Base-by-base conservation (phyloP, 2,113 vertebrate genomes). In the Megaleporinus macrocephalus region DNA sequence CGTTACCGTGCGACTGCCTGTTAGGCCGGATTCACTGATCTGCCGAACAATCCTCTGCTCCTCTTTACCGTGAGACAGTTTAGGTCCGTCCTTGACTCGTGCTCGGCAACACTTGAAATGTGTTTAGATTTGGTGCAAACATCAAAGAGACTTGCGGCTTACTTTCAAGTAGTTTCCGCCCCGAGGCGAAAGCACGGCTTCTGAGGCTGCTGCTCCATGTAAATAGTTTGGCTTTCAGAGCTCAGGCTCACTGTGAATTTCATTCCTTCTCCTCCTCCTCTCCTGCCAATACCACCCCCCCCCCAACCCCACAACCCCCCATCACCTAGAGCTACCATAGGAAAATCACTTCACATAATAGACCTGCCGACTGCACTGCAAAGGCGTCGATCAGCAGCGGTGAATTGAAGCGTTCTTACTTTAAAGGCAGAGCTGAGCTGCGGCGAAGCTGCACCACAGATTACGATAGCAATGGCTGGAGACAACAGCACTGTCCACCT, bases 161-260 rank as follows among this genome's bases (percentile, higher is more conserved):
- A 93, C 93, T 94, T 95, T 94, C 88, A 92, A 94, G 91, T 93
- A 89, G 82, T 91, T 93, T 91, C 89, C 85, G 90, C 88, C 93
- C 91, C 1, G 85, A 92, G 93, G 93, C 91, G 30, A 90, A 75
- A 89, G 86, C 86, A 87, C 81, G 89, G 89, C 88, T 93, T 92
- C 90, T 89, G 89, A 93, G 86, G 88, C 88, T 62, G 85, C 89
- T 90, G 90, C 86, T 89, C 88, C 89, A 88, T 89, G 88, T 93
- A 94, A 94, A 95, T 92, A 93, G 89, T 88, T 91, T 84, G 89
- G 83, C 88, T 93, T 90, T 91, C 86, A 90, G 90, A 89, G 89
- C 79, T 87, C 73, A 79, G 85, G 83, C 90, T 88, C 87, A 79
- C 77, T 84, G 90, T 87, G 80, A 90, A 90, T 91, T 82, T 86